A percentile compares a stretch with the other conserved stretches of the same genome.
Evolutionary conservation across 1,140 invertebrate genomes (phyloP).

Genomic region (Hyles euphorbiae): DNA sequence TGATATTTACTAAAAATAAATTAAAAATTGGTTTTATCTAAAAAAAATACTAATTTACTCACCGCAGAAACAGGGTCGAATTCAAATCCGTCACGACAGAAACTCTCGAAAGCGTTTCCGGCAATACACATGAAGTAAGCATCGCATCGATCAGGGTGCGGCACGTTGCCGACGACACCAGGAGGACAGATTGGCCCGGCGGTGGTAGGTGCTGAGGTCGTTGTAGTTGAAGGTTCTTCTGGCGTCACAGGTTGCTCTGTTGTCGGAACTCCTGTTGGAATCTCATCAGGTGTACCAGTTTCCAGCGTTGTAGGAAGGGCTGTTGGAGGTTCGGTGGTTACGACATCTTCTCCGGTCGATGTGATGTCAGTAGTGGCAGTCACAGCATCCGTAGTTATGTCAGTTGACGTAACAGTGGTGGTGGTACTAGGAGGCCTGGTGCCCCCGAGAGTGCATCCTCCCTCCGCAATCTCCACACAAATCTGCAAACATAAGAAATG

Average conservation of each 20-base stretch:
- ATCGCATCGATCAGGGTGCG: slow-evolving; percentile 12
- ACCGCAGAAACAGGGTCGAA: slow-evolving; percentile 4
- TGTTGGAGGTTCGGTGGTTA: neutral
- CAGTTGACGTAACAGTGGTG: neutral
- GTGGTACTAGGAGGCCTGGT: neutral
- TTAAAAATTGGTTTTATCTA: neutral
- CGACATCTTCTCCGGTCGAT: neutral
- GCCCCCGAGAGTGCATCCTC: slow-evolving; percentile 1
- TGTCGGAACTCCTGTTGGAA: neutral
- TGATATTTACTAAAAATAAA: too few relatives aligned
- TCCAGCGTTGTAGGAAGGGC: neutral
- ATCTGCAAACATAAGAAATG: neutral
- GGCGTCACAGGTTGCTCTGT: neutral
- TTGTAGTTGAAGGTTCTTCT: neutral
- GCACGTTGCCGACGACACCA: slow-evolving; percentile 6
- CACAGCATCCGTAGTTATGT: neutral
- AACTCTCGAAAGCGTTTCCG: slow-evolving; percentile 1
- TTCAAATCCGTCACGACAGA: slow-evolving; percentile 11
- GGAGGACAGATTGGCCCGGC: slow-evolving; percentile 6
- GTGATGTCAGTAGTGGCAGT: neutral
- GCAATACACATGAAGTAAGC: slow-evolving; percentile 11
- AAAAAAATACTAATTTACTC: neutral
- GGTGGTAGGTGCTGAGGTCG: neutral
- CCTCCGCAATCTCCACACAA: slow-evolving; percentile 3
- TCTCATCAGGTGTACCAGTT: neutral